A percentile compares a stretch with the other conserved stretches of the same genome.
These are phyloP conservation scores for Hippocampus mohnikei DNA, from an alignment of 2,113 vertebrate genomes.

Conservation along the genomic window DNA sequence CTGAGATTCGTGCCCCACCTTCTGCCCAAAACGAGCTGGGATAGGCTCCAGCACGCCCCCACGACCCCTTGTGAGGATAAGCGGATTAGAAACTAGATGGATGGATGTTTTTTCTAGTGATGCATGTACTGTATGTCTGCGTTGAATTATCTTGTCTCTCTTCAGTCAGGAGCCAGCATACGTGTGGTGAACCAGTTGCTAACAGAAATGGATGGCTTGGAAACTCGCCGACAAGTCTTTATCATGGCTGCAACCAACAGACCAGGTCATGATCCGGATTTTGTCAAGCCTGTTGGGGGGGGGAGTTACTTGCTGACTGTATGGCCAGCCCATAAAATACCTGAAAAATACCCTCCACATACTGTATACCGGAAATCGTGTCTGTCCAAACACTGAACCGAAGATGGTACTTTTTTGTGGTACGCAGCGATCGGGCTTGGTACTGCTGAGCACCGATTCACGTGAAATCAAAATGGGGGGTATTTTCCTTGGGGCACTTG, in stretches of 20 bases:
- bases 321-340: neutral
- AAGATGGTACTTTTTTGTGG: too few species aligned
- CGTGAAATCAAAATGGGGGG: too few species aligned
- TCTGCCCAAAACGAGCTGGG: too few species aligned
- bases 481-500: too few species aligned
- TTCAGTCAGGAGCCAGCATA: conserved; percentile 85
- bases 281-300: neutral
- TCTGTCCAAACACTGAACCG: neutral
- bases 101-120: neutral
- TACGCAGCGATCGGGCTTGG: too few species aligned
- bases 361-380: too few species aligned
- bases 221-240: conserved; percentile 87
- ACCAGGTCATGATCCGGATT: conserved; percentile 74
- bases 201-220: conserved; percentile 96
- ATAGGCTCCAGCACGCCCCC: too few species aligned
- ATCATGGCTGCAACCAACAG: conserved; percentile 97
- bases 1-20: too few species aligned
- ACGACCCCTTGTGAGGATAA: too few species aligned
- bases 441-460: too few species aligned
- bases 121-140: neutral
- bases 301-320: neutral
- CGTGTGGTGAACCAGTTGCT: conserved; percentile 95
- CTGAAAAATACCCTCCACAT: neutral
- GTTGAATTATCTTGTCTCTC: conserved; percentile 8
- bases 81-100: neutral